These are phyloP conservation scores for Hemibagrus wyckioides DNA, from an alignment of 2,113 vertebrate genomes.

Conservation along the genomic window DNA sequence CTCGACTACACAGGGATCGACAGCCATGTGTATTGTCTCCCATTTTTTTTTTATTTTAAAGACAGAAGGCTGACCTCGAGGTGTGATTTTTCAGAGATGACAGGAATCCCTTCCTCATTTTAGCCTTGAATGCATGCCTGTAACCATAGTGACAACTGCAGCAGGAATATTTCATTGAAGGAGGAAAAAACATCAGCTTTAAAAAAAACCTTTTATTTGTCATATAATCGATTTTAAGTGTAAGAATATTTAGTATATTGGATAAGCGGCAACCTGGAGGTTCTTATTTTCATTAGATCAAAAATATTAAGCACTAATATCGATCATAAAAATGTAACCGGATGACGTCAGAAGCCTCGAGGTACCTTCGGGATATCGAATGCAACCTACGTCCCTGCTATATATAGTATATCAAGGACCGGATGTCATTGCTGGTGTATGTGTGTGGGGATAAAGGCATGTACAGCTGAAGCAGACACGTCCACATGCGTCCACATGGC, in stretches of 20 bases:
- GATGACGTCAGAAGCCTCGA: background rate
- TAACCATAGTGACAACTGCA: constrained; percentile 1
- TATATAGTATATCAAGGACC: background rate
- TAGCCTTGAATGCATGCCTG: background rate
- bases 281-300: background rate
- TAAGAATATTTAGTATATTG: background rate
- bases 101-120: background rate
- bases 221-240: background rate
- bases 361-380: background rate
- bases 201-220: background rate
- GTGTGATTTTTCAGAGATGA: background rate
- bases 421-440: background rate
- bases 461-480: background rate
- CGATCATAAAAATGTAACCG: background rate
- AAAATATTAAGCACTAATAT: background rate
- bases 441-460: background rate
- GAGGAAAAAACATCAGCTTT: background rate
- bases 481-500: no score
- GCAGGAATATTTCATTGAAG: background rate
- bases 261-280: background rate
- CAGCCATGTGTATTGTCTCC: background rate
- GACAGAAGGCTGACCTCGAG: background rate
- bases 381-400: background rate
- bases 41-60: background rate
- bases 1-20: no score